Percentiles rank a stretch among this genome's conserved stretches.
Evolutionary conservation across 1,140 invertebrate species (phyloP).

Genomic region (Leptopilina boulardi): DNA sequence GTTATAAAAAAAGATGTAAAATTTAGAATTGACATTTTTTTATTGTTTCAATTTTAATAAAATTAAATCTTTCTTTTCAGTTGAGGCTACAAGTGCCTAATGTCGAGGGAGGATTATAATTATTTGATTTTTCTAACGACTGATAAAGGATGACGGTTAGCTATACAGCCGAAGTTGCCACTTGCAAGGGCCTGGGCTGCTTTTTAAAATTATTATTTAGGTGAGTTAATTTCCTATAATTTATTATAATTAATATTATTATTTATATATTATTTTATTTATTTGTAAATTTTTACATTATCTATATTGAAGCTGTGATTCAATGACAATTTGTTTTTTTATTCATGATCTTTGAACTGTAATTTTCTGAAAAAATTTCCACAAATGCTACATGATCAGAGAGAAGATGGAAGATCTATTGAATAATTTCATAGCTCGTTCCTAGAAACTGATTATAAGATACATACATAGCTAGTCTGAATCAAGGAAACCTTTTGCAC

Average conservation of each 20-base stretch:
- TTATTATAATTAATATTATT: background rate
- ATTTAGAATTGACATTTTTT: too few relatives aligned
- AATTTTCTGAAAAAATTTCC: conserved; percentile 25
- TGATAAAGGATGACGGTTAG: conserved; percentile 87
- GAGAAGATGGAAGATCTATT: background rate
- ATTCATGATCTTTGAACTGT: background rate
- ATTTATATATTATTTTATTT: background rate
- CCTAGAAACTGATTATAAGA: background rate
- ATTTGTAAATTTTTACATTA: background rate
- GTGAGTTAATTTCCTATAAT: conserved; percentile 71
- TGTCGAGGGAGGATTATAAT: background rate
- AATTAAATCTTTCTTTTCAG: background rate
- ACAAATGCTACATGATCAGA: background rate
- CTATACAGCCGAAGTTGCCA: conserved; percentile 92
- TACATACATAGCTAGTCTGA: background rate
- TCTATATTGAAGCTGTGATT: background rate
- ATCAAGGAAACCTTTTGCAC: background rate
- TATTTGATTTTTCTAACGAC: background rate
- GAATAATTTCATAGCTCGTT: conserved; percentile 9
- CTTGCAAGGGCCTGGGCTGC: conserved; percentile 89
- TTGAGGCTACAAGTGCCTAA: background rate
- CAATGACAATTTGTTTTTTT: background rate
- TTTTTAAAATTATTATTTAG: conserved; percentile 88
- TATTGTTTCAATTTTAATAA: background rate
- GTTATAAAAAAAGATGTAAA: background rate